Percentiles rank a stretch among this genome's conserved stretches.
phyloP scores from a whole-genome alignment of 2,888 invertebrate genomes.

The Chromoteleia sp. region DNA sequence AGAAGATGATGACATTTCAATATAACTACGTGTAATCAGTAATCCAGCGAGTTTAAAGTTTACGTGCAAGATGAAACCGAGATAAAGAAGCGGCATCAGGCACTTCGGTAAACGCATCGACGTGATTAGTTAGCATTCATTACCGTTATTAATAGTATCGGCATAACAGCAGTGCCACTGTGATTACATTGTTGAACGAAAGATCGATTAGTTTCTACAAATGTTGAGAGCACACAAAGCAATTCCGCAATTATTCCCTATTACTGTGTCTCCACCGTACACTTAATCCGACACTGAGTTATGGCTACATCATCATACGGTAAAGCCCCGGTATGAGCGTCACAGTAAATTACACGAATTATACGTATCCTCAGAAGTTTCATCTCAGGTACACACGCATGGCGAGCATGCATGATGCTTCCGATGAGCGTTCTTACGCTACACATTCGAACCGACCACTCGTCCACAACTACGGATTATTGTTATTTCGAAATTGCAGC shows the following conservation, averaged over 20 bases:
- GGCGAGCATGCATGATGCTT: slow-evolving; percentile 33
- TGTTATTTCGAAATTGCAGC: slow-evolving; percentile 48
- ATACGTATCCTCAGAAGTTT: slow-evolving; percentile 63
- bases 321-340: slow-evolving; percentile 60
- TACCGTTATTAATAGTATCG: slow-evolving; percentile 69
- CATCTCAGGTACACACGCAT: slow-evolving; percentile 49
- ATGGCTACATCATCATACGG: slow-evolving; percentile 64
- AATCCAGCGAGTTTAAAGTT: slow-evolving; percentile 15
- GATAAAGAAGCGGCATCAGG: slow-evolving; percentile 42
- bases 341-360: slow-evolving; percentile 71
- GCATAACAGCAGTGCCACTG: slow-evolving; percentile 60
- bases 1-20: no score
- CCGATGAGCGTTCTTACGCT: slow-evolving; percentile 52
- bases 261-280: slow-evolving; percentile 68
- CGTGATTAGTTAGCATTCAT: slow-evolving; percentile 65
- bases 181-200: slow-evolving; percentile 68
- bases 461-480: slow-evolving; percentile 29
- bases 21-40: no score
- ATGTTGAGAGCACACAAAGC: slow-evolving; percentile 62
- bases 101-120: slow-evolving; percentile 39
- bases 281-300: slow-evolving; percentile 71
- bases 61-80: slow-evolving; percentile 27
- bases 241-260: slow-evolving; percentile 71
- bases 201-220: slow-evolving; percentile 72
- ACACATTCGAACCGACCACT: slow-evolving; percentile 35